Percentiles rank a stretch among this genome's conserved stretches.
Conservation (phyloP, 2,888 invertebrate species). For the Leptinotarsa juncta region DNA sequence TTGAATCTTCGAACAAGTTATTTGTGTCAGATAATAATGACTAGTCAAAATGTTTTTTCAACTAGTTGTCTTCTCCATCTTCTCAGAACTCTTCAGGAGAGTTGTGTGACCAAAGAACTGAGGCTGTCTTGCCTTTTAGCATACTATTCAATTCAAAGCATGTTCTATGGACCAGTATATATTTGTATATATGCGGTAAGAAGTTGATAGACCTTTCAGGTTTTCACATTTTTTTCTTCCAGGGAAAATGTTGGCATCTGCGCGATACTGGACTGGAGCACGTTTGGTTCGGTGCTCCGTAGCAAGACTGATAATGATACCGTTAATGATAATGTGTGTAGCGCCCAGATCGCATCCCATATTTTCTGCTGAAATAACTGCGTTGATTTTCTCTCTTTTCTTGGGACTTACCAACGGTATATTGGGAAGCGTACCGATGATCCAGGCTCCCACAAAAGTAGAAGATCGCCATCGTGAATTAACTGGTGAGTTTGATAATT, state of each 20-base stretch:
- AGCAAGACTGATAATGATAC: conserved; percentile 80
- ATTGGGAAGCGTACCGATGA: conserved; percentile 93
- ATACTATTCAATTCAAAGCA: no score
- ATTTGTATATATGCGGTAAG: no score
- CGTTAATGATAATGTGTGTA: conserved; percentile 84
- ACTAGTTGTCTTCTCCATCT: no score
- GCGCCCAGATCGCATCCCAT: conserved; percentile 82
- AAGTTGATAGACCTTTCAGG: no score
- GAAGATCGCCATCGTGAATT: conserved; percentile 88
- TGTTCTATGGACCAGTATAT: no score
- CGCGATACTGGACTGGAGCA: conserved; percentile 85
- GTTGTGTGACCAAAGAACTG: no score
- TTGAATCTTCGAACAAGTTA: no score
- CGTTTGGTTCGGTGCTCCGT: conserved; percentile 82
- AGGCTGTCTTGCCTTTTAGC: no score
- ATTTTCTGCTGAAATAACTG: conserved; percentile 75
- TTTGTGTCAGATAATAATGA: no score
- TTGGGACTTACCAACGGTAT: conserved; percentile 89
- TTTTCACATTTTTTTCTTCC: background rate
- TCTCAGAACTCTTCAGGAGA: no score
- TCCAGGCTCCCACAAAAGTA: conserved; percentile 88
- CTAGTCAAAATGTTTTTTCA: no score
- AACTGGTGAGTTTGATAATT: conserved; percentile 71
- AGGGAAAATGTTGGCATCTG: conserved; percentile 79
- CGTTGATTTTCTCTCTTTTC: conserved; percentile 75